Conservation (phyloP, 2,797 vertebrate genomes). For the Chanos chanos region DNA sequence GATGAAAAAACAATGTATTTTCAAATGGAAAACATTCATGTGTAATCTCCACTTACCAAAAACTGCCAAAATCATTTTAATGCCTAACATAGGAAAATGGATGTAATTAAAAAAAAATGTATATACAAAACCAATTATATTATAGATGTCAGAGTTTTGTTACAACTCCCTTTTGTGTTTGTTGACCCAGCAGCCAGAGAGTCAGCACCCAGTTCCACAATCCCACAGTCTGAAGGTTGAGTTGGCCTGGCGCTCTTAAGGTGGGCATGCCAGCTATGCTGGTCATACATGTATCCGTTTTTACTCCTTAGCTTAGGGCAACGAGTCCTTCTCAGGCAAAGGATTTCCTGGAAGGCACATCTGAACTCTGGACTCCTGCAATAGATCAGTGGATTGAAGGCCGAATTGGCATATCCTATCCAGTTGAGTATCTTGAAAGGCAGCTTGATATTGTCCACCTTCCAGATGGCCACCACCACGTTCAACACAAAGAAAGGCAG, state of each 20-base stretch:
- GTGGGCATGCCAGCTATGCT: slow-evolving; percentile 34
- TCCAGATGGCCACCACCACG: slow-evolving; percentile 74
- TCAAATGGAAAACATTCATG: neutral
- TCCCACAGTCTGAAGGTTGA: slow-evolving; percentile 11
- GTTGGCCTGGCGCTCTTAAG: slow-evolving; percentile 24
- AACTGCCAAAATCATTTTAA: slow-evolving; percentile 16
- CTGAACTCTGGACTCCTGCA: slow-evolving; percentile 94
- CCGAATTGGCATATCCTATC: slow-evolving; percentile 94
- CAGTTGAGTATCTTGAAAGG: slow-evolving; percentile 89
- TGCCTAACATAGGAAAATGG: neutral
- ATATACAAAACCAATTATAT: slow-evolving; percentile 14
- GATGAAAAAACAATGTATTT: neutral
- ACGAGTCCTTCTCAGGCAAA: slow-evolving; percentile 70
- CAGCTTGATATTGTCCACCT: slow-evolving; percentile 65
- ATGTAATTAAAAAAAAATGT: neutral
- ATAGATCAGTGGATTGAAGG: slow-evolving; percentile 96
- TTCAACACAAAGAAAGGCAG: slow-evolving; percentile 96
- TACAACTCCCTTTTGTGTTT: slow-evolving; percentile 41
- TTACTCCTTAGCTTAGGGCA: slow-evolving; percentile 63
- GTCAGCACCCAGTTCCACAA: slow-evolving; percentile 15
- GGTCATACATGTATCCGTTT: slow-evolving; percentile 71
- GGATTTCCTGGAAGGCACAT: slow-evolving; percentile 90
- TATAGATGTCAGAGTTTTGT: slow-evolving; percentile 23
- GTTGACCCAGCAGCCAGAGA: slow-evolving; percentile 5
- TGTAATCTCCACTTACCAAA: slow-evolving; percentile 21